Evolutionary conservation across 2,113 vertebrate species (phyloP).

Genomic region (Ovis aries): ARS-UI_Ramb_v3.0 NC_056063.1:76454001-76454500

Average conservation of each 20-base stretch:
- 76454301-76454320: background rate
- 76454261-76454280: background rate
- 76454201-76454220: background rate
- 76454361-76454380: background rate
- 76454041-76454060: background rate
- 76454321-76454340: background rate
- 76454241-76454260: background rate
- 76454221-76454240: background rate
- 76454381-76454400: background rate
- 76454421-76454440: background rate
- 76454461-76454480: background rate
- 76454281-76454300: background rate
- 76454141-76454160: fast-evolving
- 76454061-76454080: background rate
- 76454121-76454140: background rate
- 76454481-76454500: background rate
- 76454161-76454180: background rate
- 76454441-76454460: background rate
- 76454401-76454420: background rate
- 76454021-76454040: background rate
- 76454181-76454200: background rate
- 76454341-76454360: background rate
- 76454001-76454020: background rate
- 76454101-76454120: background rate
- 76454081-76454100: background rate